Percentiles rank a stretch among this genome's conserved stretches.
Evolutionary conservation across 2,888 invertebrate species (phyloP).

Genomic region (Lochmaea capreae): DNA sequence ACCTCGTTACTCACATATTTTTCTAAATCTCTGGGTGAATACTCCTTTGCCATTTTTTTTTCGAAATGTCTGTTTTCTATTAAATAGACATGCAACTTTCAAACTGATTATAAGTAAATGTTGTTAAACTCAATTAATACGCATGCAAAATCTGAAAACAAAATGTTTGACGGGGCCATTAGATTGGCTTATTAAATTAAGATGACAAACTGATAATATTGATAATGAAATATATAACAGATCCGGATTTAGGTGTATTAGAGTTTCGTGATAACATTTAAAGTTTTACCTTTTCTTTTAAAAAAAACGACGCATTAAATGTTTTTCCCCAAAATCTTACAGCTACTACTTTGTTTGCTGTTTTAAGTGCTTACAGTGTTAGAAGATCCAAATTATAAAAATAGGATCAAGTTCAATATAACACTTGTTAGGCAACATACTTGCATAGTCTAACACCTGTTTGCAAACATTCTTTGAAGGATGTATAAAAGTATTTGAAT

Average conservation of each 20-base stretch:
- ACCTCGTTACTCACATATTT: conserved; percentile 62
- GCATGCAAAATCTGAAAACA: conserved; percentile 62
- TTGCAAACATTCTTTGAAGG: too few relatives aligned
- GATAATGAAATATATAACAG: conserved; percentile 13
- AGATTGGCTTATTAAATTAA: conserved; percentile 28
- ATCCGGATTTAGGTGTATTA: conserved; percentile 1
- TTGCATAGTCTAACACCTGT: too few relatives aligned
- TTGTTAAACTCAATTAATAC: conserved; percentile 45
- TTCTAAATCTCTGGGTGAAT: conserved; percentile 57
- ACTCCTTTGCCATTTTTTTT: conserved; percentile 53
- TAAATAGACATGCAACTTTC: conserved; percentile 49
- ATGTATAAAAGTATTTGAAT: too few relatives aligned
- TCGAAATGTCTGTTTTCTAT: conserved; percentile 30
- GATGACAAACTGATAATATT: conserved; percentile 27
- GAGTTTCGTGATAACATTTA: background rate
- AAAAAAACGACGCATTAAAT: too few relatives aligned
- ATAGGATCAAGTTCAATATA: too few relatives aligned
- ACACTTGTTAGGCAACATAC: too few relatives aligned
- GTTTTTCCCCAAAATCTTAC: too few relatives aligned
- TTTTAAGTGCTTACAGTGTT: too few relatives aligned
- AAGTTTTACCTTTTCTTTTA: too few relatives aligned
- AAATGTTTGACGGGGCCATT: conserved; percentile 46
- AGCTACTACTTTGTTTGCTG: too few relatives aligned
- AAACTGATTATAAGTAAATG: conserved; percentile 12
- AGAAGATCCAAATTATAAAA: too few relatives aligned